Conservation (phyloP, 2,888 invertebrate species). For the Caenorhabditis drosophilae region DNA sequence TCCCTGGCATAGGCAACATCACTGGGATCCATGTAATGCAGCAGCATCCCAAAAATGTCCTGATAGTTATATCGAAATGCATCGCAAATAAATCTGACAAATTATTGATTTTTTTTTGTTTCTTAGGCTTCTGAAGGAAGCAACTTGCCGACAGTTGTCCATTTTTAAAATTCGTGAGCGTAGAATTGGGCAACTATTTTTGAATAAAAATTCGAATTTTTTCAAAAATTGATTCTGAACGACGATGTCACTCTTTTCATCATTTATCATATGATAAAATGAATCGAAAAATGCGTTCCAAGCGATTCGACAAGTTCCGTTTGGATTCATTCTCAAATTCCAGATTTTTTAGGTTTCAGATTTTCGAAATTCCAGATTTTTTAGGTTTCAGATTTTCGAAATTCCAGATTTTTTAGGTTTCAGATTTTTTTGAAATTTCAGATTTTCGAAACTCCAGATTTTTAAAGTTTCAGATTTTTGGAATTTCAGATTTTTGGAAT, state of each 20-base stretch:
- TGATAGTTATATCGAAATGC: conserved; percentile 48
- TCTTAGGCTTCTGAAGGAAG: neutral
- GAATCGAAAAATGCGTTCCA: conserved; percentile 51
- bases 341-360: too few relatives aligned
- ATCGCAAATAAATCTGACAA: conserved; percentile 48
- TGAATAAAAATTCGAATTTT: conserved; percentile 48
- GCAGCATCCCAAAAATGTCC: conserved; percentile 41
- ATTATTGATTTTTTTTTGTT: neutral
- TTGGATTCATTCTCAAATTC: conserved; percentile 43
- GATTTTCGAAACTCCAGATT: too few relatives aligned
- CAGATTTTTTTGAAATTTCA: too few relatives aligned
- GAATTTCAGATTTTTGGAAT: too few relatives aligned
- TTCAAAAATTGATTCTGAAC: conserved; percentile 38
- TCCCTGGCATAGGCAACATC: conserved; percentile 46
- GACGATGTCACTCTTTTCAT: conserved; percentile 40
- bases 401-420: too few relatives aligned
- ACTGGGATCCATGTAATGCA: conserved; percentile 32
- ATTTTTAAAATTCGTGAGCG: conserved; percentile 30
- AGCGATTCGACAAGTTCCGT: conserved; percentile 41
- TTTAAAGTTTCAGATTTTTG: too few relatives aligned
- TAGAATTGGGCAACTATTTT: conserved; percentile 43
- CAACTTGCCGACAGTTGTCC: conserved; percentile 39
- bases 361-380: too few relatives aligned
- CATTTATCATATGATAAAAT: conserved; percentile 39
- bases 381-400: too few relatives aligned